Evolutionary conservation across 2,888 invertebrate genomes (phyloP).

Genomic region (Glaucopsyche alexis): DNA sequence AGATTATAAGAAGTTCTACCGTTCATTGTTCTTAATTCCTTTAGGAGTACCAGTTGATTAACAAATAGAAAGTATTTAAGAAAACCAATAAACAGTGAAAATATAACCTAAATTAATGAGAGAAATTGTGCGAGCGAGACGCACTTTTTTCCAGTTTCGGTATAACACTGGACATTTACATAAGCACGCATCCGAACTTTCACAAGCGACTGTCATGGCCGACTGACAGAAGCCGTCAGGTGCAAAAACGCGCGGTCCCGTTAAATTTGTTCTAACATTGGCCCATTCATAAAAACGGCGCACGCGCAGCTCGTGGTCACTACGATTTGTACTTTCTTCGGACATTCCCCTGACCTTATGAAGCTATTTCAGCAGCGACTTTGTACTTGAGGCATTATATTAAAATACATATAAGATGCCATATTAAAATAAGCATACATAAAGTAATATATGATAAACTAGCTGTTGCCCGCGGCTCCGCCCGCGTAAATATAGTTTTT

Average conservation of each 20-base stretch:
- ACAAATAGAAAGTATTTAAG: slow-evolving; percentile 11
- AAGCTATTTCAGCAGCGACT: not conserved
- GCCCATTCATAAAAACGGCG: slow-evolving; percentile 73
- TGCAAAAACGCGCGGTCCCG: slow-evolving; percentile 61
- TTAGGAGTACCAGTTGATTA: not conserved
- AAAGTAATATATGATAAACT: too few species aligned
- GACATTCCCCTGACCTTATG: not conserved
- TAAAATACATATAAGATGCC: too few species aligned
- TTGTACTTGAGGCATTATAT: too few species aligned
- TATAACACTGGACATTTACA: slow-evolving; percentile 36
- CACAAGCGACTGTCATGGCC: slow-evolving; percentile 40
- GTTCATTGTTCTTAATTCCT: slow-evolving; percentile 15
- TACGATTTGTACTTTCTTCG: slow-evolving; percentile 42
- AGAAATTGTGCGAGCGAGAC: slow-evolving; percentile 18
- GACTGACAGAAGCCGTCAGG: slow-evolving; percentile 47
- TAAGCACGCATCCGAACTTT: slow-evolving; percentile 37
- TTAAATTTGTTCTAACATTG: slow-evolving; percentile 68
- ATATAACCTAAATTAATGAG: slow-evolving; percentile 26
- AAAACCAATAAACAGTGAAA: slow-evolving; percentile 25
- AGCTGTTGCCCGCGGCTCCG: too few species aligned
- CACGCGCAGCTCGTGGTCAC: slow-evolving; percentile 61
- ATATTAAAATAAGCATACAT: too few species aligned
- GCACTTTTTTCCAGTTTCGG: slow-evolving; percentile 26
- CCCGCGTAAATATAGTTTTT: too few species aligned
- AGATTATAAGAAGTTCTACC: not conserved